Evolutionary conservation across 2,888 invertebrate species (phyloP), one percentile per base, ranked within the genome.

Genomic region (Noctua comes): DNA sequence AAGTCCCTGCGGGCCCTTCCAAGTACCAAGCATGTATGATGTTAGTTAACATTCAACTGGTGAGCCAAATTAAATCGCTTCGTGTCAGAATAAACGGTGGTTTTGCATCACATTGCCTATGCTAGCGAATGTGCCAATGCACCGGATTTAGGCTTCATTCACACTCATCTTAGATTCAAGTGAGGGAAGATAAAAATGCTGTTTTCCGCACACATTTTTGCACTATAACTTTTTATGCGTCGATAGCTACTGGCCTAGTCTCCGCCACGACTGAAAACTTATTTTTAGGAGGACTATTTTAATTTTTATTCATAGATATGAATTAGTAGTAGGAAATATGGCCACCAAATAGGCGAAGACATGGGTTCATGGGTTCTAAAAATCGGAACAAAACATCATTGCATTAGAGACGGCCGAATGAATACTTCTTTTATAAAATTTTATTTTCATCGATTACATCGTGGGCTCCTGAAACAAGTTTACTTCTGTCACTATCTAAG

Each of bases 11-110:
- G 66, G 3, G 31, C 36, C 57, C 16, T 27, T 57, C 59, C 11
- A 54, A 59, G 43, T 27, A 54, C 2, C 66, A 24, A 65, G 57
- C 64, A 72, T 80, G 65, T 66, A 73, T 69, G 27, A 77, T 43
- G 65, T 21, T 48, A 59, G 40, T 84, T 84, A 68, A 59, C 40
- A 84, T 84, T 77, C 83, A 68, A n/a, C 48, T 16, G 54, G 79
- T 46, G 74, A 85, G 73, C 77, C 82, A 74, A 86, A 80, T 86
- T 85, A 84, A 88, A 89, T 86, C 89, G 73, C 85, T 79, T 85
- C 90, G 91, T 89, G 88, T 87, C 76, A 81, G 77, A 84, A 88
- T 90, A 89, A 91, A 76, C 79, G 66, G 68, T 51, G 73, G 62
- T 77, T 83, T 79, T 73, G 51, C 77, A 82, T 85, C 31, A 36